Base-by-base conservation (phyloP, 2,888 invertebrate species). In the Caenorhabditis sp. region DNA sequence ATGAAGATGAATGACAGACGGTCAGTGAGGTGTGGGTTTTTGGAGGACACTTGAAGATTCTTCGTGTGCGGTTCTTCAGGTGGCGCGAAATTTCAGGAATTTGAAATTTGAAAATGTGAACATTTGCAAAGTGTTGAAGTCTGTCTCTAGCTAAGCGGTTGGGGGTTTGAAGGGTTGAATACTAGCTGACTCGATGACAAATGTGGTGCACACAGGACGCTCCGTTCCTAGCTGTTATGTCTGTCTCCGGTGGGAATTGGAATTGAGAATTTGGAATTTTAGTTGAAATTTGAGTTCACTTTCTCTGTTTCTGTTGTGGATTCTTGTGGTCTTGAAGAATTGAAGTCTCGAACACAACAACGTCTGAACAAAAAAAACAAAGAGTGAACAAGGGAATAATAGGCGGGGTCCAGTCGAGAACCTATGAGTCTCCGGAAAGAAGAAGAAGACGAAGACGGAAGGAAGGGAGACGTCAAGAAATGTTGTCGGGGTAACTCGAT, bases 381-480 rank as follows among this genome's bases (percentile, higher is more conserved):
- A 28, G 40, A 60, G 18, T 56, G 28, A 13, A 28, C n/a, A 8
- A 3, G n/a, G 15, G 40, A 60, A 24, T 18, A 62, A 44, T 37
- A 47, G 24, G 50, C 13, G 26, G 8, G 22, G 32, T 20, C 32
- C n/a, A n/a, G n/a, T n/a, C n/a, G n/a, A 32, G 50, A 26, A 61
- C 24, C 44, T 22, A 26, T n/a, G 18, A 18, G n/a, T 28, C 15
- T 44, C 40, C 18, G 26, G 50, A 56, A 44, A 37, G 55, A 61
- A 61, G 55, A 55, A 58, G 56, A 64, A 56, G 44, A 62, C 15
- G 32, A 56, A 15, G 51, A 40, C 47, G 51, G 65, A 32, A 28
- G 74, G 74, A 67, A 74, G 67, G 76, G 67, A 67, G 76, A 76
- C 76, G 76, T 76, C 76, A 76, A 76, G 67, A 76, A 76, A 76